Percentiles rank a stretch among this genome's conserved stretches.
Conservation (phyloP, 2,113 vertebrate genomes). For the Menura novaehollandiae region DNA sequence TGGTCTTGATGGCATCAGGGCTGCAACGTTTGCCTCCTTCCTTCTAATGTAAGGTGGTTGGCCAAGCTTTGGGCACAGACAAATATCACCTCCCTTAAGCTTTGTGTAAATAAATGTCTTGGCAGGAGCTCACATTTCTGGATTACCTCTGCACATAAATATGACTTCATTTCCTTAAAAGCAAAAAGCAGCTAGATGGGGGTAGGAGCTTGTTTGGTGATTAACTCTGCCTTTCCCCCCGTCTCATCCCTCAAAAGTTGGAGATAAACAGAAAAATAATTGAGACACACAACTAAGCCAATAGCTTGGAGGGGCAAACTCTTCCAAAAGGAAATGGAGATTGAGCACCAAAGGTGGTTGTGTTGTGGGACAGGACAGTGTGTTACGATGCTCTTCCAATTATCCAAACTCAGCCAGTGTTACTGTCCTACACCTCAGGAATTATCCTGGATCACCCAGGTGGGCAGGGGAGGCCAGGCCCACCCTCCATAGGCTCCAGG, state of each 20-base stretch:
- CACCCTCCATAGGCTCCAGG: fast-evolving
- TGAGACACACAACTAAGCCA: background rate
- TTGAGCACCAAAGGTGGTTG: background rate
- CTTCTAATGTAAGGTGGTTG: background rate
- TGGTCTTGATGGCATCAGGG: background rate
- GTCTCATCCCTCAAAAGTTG: fast-evolving
- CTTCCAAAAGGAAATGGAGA: background rate
- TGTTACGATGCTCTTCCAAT: background rate
- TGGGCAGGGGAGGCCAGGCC: background rate
- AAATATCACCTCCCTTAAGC: background rate
- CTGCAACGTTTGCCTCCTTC: background rate
- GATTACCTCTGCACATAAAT: conserved; percentile 5
- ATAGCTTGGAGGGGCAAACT: background rate
- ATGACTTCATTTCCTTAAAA: conserved; percentile 40
- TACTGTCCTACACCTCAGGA: background rate
- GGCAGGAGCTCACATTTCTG: conserved; percentile 4
- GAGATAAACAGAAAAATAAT: background rate
- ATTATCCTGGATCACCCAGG: background rate
- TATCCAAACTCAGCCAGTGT: background rate
- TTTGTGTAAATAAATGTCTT: conserved; percentile 9
- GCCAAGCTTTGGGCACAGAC: background rate
- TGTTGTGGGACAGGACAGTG: background rate
- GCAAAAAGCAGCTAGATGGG: background rate
- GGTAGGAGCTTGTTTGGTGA: background rate
- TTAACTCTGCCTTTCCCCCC: background rate